Evolutionary conservation across 2,888 invertebrate genomes (phyloP).

Genomic region (Anagyrus pseudococci): DNA sequence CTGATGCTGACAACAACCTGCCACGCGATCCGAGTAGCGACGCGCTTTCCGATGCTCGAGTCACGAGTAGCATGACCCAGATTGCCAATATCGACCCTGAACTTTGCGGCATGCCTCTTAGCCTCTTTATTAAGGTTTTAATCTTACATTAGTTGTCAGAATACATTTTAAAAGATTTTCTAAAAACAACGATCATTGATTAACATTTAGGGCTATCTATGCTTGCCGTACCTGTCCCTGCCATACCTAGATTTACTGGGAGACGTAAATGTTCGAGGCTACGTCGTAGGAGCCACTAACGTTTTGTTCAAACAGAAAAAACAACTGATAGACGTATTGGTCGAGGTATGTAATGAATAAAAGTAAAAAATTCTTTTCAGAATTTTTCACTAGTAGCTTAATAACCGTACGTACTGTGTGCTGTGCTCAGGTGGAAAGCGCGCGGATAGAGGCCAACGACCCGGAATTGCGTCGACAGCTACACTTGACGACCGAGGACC

Average conservation of each 20-base stretch:
- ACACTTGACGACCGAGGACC: conserved; percentile 91
- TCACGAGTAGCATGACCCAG: conserved; percentile 69
- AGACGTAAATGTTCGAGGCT: conserved; percentile 85
- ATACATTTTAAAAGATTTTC: neutral
- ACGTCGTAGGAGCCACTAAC: conserved; percentile 96
- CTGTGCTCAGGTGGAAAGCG: conserved; percentile 72
- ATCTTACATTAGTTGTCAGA: no score
- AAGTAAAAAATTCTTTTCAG: conserved; percentile 2
- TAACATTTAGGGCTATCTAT: conserved; percentile 77
- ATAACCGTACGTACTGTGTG: no score
- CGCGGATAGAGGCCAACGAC: conserved; percentile 84
- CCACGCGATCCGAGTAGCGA: conserved; percentile 76
- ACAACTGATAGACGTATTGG: conserved; percentile 88
- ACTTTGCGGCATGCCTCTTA: conserved; percentile 87
- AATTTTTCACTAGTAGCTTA: no score
- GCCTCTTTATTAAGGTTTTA: conserved; percentile 84
- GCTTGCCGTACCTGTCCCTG: conserved; percentile 93
- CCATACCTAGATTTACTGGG: conserved; percentile 92
- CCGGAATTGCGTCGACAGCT: conserved; percentile 81
- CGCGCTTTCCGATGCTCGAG: conserved; percentile 66
- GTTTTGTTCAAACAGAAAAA: conserved; percentile 96
- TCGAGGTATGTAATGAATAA: conserved; percentile 83
- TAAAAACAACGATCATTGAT: neutral
- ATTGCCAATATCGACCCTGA: conserved; percentile 72
- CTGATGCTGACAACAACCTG: conserved; percentile 65